Base-by-base conservation (phyloP, 2,888 invertebrate genomes). In the Heliconius ethilla region DNA sequence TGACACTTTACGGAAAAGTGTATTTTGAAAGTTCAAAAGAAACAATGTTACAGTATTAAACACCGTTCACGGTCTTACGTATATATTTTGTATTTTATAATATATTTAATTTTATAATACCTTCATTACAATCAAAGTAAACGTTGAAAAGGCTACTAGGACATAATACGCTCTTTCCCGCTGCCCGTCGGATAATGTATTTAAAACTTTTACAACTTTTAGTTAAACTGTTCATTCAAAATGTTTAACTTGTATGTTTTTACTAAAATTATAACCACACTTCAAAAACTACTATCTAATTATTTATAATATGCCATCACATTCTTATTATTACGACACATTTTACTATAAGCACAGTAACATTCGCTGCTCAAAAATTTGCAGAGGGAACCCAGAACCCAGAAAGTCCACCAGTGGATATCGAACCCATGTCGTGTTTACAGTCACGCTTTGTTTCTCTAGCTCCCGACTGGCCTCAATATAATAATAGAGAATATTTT, bases 1-100 rank as follows among this genome's bases (percentile, higher is more conserved):
- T 59, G 59, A 72, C 72, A 72, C 59, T 59, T 72, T n/a, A 72
- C 59, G 55, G 7, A 15, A 25, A 29, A 55, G 15, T 59, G 33
- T 59, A 59, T 55, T 37, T 72, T 37, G 15, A 72, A 72, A 59
- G 72, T 37, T 72, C 33, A 72, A 59, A 72, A 59, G 72, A 37
- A 72, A 72, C 59, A 72, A 72, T 33, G 18, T 59, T 59, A 59
- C 55, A 25, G 37, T 25, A 29, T 70, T 33, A 66, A 40, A 45
- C 69, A 45, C 25, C 29, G 33, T n/a, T n/a, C 25, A 37, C 33
- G 59, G n/a, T 59, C 1, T 59, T 29, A 33, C 15, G 13, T 2
- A 59, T 59, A n/a, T 59, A 59, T n/a, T n/a, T n/a, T 4, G 59
- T n/a, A n/a, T 59, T 59, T n/a, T 59, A 59, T 51, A 51, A 51